Evolutionary conservation across 2,888 invertebrate genomes (phyloP), one percentile per base, ranked within the genome.

Genomic region (Dynastes hyllus): DNA sequence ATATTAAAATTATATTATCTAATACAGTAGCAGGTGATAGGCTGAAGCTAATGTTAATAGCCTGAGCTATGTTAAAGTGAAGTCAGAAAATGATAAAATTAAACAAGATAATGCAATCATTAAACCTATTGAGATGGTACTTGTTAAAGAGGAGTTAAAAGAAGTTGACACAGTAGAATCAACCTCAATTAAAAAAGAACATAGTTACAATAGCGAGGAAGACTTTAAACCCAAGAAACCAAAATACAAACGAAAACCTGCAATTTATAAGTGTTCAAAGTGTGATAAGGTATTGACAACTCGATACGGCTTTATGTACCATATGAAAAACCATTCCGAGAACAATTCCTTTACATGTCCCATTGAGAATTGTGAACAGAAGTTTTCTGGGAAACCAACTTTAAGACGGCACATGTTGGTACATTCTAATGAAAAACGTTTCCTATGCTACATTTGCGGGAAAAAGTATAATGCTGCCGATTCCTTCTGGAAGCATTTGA

Each of bases 251-350:
- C 37, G 65, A 37, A 65, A 65, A 13, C 11, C 65, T 37, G 16
- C 2, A 32, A 53, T 5, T 8, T 73, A 40, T 40, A 58, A 55
- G 16, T 73, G 73, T 58, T 37, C 40, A 61, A 22, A 58, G 22
- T 73, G 73, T 16, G 58, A 40, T 40, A 73, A 73, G 29, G 55
- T 53, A 40, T 45, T 73, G 27, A 73, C 55, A 22, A 58, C 73
- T 5, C 16, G 58, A 3, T 61, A 58, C 45, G 73, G 58, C 22
- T 29, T 73, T 9, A n/a, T 2, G 1, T 73, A 73, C 9, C 73
- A 73, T 58, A 16, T 40, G 40, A 73, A 37, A 22, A 16, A 55
- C 3, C 73, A 73, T 22, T 6, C 32, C 27, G 27, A 37, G 4
- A 4, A 2, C 40, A 58, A 73, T 53, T 58, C 22, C 2, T 58